Conservation (phyloP, 2,113 vertebrate species). For the Burhinus bistriatus region DNA sequence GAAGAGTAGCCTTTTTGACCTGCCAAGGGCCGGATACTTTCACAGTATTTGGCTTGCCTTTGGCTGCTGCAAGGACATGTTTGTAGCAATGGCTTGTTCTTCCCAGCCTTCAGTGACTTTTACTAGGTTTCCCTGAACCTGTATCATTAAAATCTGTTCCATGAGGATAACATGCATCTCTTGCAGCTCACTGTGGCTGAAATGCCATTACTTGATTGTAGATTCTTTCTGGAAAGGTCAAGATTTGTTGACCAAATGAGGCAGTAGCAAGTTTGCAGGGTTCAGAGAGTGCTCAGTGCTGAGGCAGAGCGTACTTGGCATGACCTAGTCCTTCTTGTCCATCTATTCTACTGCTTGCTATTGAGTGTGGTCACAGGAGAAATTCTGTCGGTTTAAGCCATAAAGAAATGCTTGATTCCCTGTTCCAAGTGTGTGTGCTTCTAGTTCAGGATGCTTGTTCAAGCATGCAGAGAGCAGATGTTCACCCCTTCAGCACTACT, state of each 20-base stretch:
- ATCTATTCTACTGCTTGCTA: neutral
- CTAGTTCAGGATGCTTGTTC: neutral
- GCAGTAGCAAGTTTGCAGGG: neutral
- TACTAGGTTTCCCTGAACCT: neutral
- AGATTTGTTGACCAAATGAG: neutral
- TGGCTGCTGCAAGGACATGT: neutral
- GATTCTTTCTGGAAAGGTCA: neutral
- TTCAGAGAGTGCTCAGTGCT: neutral
- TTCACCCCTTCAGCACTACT: neutral
- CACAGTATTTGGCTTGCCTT: neutral
- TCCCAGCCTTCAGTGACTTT: neutral
- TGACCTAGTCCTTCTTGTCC: neutral
- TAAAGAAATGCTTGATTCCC: neutral
- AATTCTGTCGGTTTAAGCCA: neutral
- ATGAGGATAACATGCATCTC: neutral
- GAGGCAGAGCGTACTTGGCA: neutral
- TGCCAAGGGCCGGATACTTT: neutral
- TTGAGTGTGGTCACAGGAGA: neutral
- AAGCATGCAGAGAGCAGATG: neutral
- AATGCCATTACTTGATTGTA: neutral
- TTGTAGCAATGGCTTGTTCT: neutral
- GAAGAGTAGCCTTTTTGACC: neutral
- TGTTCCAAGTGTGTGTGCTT: neutral
- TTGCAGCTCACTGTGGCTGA: neutral
- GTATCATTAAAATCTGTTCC: neutral